Base-by-base conservation (phyloP, 2,888 invertebrate species). In the Oscheius sp. region DNA sequence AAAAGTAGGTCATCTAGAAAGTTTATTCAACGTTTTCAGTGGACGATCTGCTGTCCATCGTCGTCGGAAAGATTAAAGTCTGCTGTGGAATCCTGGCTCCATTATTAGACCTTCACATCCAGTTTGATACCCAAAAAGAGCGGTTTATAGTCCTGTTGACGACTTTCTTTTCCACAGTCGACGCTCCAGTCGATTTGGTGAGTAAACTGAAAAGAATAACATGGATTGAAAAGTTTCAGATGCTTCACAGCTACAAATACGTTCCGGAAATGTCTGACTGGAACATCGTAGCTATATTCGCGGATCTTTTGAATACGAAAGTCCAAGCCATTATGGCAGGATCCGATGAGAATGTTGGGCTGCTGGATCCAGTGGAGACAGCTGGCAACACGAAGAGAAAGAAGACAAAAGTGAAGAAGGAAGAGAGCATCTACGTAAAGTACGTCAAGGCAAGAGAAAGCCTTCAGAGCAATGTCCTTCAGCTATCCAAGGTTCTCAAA, bases 271-370 rank as follows among this genome's bases (percentile, higher is more conserved):
- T 74, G 47, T 33, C 37, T 33, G 70, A 70, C 7, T 74, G 70
- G 70, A 32, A 70, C n/a, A 37, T 47, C 3, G 32, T 74, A 42
- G 35, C 35, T 48, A 13, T n/a, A 2, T 29, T 75, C 32, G 55
- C 75, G 9, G 29, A 2, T 21, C 42, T 75, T 32, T 55, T 71
- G 11, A 51, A 75, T 33, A 37, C 33, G 11, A 75, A 75, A 33
- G 70, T 70, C n/a, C 62, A 62, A 13, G 13, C 60, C 13, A 76
- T 73, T 1, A 72, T 76, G 76, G 76, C 76, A 1, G 59, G 66
- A 11, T 59, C 68, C 3, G 76, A 76, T 47, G 63, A 75, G 50
- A 71, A 75, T 35, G 72, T 75, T 11, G 75, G 75, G 3, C n/a
- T 42, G 10, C 21, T 70, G 29, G 9, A 4, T 29, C 21, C 10